Evolutionary conservation across 2,888 invertebrate species (phyloP), one percentile per base, ranked within the genome.

Genomic region (Liopterus haemorrhoidalis): DNA sequence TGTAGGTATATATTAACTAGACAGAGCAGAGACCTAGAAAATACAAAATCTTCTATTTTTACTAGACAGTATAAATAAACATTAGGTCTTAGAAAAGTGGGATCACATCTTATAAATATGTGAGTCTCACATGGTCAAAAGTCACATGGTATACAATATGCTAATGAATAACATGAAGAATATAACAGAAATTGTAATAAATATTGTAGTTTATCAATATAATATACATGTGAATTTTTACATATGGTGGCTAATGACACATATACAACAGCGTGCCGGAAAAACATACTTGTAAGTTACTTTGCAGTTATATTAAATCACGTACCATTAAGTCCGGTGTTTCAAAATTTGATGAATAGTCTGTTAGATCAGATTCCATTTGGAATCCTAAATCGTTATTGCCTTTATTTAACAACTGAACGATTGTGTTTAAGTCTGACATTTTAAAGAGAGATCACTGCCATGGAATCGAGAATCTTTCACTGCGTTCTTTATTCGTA

Each of bases 251-350:
- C 15, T 21, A 16, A 20, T 28, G 21, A 18, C 21, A 28, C 27
- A 16, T 19, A 40, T 15, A 28, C 11, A 28, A 14, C 6, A 14
- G 1, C 15, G 5, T 11, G 6, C 11, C 11, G 15, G 12, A 14
- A 14, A 28, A 14, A 37, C 31, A 27, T 41, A 28, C 27, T 30
- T 43, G 32, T 27, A 14, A 18, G 3, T 20, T n/a, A 1, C 18
- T 30, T 15, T 19, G 21, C 22, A 15, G 3, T 31, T 36, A 43
- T 42, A 30, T 25, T 18, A 20, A 27, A 51, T 11, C 12, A 62
- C 62, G 56, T 54, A 65, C 64, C 66, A 67, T 64, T 32, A 66
- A 52, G 45, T 65, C 66, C 16, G 61, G 54, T 50, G 61, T 62
- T 42, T 64, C 64, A 37, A 61, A 63, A 48, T 58, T 62, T 25